Base-by-base conservation (phyloP, 2,888 invertebrate species). In the Pterostichus madidus region DNA sequence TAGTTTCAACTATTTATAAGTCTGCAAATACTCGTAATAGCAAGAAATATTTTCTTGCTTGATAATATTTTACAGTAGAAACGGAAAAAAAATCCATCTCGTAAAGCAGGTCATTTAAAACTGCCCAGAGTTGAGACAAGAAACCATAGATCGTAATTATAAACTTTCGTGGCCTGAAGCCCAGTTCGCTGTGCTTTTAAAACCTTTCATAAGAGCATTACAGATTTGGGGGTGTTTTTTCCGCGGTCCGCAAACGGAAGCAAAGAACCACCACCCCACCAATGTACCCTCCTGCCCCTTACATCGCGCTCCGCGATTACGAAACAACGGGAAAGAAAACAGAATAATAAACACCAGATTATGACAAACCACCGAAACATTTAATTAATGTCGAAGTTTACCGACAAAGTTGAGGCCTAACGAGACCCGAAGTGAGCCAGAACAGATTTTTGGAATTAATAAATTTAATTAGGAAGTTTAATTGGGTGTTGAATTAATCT, bases 391-490 rank as follows among this genome's bases (percentile, higher is more conserved):
- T 85, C 84, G 85, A 85, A 86, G 84, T 83, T 68, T 53, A 56
- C 80, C 80, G 71, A 80, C 71, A 71, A 80, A 80, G 80, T 80
- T 80, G 56, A 49, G 52, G 13, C 80, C 68, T 71, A 80, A 71
- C 80, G 80, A 80, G 68, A 64, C 68, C 80, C 80, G 52, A 52
- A 80, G 80, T 79, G 68, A 80, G 68, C 68, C 64, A 68, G 68
- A 71, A 80, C 80, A 71, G 80, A 80, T 80, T 80, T 80, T 80
- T 80, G 80, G 80, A 39, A 80, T 71, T 86, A 87, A 87, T 87
- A 87, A 87, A 87, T 87, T 86, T 86, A 87, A 87, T 87, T 86
- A 87, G 86, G 85, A 86, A 86, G 87, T 87, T 86, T 87, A 87
- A 87, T 86, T 86, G 86, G 86, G 87, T 86, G 87, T 87, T 87